Evolutionary conservation across 2,113 vertebrate species (phyloP), one percentile per base, ranked within the genome.

Genomic region (Gasterosteus aculeatus): DNA sequence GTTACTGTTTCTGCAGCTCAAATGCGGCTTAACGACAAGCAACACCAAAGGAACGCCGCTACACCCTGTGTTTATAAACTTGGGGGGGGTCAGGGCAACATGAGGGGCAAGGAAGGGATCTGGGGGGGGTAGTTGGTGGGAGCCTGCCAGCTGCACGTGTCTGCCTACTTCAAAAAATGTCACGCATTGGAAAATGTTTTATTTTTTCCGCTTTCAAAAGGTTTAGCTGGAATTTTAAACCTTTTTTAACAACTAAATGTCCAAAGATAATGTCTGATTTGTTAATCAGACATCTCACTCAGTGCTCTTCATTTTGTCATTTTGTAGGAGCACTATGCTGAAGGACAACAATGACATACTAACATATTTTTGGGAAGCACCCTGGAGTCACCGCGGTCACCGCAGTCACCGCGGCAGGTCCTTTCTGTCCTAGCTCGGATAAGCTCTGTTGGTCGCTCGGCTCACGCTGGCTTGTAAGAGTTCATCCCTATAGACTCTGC

Each of bases 401-500:
- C n/a, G n/a, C n/a, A n/a, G n/a, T n/a, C n/a, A n/a, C 22, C 15
- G 29, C 57, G 31, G 38, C 26, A 42, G 56, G 7, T 14, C 16
- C 22, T 16, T 70, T 15, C 33, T 35, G 35, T 62, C 39, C 35
- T n/a, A 10, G 61, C 26, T 6, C 1, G 18, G 31, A 62, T 71
- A 11, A 33, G 15, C 49, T 38, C 42, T 35, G 46, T 56, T 19
- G 62, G 69, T 63, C 0, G 9, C 66, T 26, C 33, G 64, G 29
- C 39, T 29, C 12, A 39, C 11, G 44, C 12, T n/a, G 47, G 41
- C 31, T 59, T 71, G 10, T 8, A 26, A 47, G 29, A 54, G 31
- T 61, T 76, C 18, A 7, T 64, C 62, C 35, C 26, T 77, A 49
- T 51, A 57, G 35, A 26, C 35, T 51, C 39, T 42, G 16, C 81